A percentile compares a stretch with the other conserved stretches of the same genome.
Conservation (phyloP, 2,797 vertebrate genomes). For the Notamacropus eugenii region DNA sequence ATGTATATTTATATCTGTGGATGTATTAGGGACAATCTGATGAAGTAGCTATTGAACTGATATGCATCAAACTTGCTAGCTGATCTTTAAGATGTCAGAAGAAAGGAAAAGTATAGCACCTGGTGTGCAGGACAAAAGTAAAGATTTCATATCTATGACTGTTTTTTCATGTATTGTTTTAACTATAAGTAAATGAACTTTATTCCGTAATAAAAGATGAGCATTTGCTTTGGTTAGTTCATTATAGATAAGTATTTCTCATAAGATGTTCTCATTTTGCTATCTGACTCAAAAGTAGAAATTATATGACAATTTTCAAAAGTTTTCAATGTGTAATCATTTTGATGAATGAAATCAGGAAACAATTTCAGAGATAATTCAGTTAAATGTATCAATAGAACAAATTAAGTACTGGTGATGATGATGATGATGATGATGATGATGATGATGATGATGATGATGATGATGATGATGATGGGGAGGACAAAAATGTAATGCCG, state of each 20-base stretch:
- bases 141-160: slow-evolving; percentile 69
- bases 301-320: slow-evolving; percentile 19
- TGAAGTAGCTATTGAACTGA: slow-evolving; percentile 39
- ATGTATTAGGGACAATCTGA: slow-evolving; percentile 30
- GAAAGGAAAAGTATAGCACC: slow-evolving; percentile 85
- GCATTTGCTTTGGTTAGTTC: slow-evolving; percentile 65
- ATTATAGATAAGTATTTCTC: slow-evolving; percentile 47
- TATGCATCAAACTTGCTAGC: slow-evolving; percentile 59
- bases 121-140: slow-evolving; percentile 86
- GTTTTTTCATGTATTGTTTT: slow-evolving; percentile 74
- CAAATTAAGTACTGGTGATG: neutral
- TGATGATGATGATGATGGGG: neutral
- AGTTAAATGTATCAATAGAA: slow-evolving; percentile 42
- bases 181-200: slow-evolving; percentile 58
- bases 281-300: slow-evolving; percentile 52
- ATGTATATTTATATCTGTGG: slow-evolving; percentile 45
- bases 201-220: slow-evolving; percentile 65
- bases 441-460: neutral
- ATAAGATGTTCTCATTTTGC: neutral
- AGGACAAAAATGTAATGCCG: neutral
- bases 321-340: slow-evolving; percentile 41
- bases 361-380: slow-evolving; percentile 36
- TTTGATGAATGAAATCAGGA: neutral
- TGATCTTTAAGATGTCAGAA: slow-evolving; percentile 74
- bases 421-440: neutral